Conservation (phyloP, 2,113 vertebrate genomes). For the Xenotilapia leptura region DNA sequence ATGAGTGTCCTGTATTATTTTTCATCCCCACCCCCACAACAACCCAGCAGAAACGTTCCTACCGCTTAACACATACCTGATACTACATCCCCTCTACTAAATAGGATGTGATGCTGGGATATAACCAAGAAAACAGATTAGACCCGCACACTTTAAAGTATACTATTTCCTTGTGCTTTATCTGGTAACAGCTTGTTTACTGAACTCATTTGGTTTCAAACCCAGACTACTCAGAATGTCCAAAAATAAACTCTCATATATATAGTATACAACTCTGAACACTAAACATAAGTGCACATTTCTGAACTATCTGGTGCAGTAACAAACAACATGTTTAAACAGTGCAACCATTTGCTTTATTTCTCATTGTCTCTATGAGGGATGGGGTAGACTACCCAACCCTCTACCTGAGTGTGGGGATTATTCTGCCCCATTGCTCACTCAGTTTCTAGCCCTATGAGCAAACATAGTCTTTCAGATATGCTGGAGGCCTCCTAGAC, state of each 20-base stretch:
- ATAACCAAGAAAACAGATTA: not conserved
- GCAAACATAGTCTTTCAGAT: not conserved
- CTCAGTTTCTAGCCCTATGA: not conserved
- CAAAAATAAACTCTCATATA: not conserved
- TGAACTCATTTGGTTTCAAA: not conserved
- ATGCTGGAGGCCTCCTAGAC: not conserved
- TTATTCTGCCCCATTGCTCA: not conserved
- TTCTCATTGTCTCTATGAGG: not conserved
- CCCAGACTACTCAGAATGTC: rapidly evolving
- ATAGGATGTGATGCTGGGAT: not conserved
- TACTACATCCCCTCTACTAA: not conserved
- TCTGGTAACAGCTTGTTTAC: not conserved
- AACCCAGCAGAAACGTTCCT: not conserved
- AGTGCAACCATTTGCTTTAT: not conserved
- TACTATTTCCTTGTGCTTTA: not conserved
- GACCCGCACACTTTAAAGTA: rapidly evolving
- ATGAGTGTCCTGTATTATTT: not conserved
- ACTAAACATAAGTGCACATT: not conserved
- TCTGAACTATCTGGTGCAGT: rapidly evolving
- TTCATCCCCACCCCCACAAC: rapidly evolving
- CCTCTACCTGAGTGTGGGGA: not conserved
- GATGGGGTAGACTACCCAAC: not conserved
- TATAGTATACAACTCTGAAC: not conserved
- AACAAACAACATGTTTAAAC: not conserved
- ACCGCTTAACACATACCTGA: rapidly evolving